Conservation (phyloP, 1,140 invertebrate species). For the Diprion similis region DNA sequence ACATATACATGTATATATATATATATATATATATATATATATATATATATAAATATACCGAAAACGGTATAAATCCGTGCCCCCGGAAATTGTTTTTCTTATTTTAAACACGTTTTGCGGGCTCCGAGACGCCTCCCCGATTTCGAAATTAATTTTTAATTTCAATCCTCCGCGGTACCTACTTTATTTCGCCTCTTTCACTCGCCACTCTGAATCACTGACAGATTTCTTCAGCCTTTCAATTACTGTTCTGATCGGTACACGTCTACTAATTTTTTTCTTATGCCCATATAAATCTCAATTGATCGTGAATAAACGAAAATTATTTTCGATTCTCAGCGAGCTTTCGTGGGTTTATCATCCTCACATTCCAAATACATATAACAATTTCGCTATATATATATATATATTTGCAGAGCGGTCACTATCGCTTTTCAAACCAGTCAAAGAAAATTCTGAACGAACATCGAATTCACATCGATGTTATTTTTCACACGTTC, state of each 20-base stretch:
- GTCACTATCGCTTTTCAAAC: background rate
- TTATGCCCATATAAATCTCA: no score
- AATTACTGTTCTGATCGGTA: no score
- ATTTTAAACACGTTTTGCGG: background rate
- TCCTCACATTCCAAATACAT: no score
- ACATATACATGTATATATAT: background rate
- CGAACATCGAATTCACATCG: background rate
- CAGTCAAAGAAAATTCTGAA: background rate
- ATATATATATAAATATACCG: background rate
- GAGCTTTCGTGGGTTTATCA: no score
- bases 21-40: background rate
- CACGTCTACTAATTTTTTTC: no score
- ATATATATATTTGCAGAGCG: no score
- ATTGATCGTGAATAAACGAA: no score
- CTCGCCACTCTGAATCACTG: background rate
- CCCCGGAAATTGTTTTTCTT: background rate
- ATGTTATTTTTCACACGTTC: constrained; percentile 1
- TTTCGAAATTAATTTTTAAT: background rate
- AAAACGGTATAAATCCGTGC: background rate
- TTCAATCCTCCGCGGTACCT: background rate
- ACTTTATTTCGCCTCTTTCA: background rate
- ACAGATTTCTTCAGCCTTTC: no score
- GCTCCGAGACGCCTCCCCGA: background rate
- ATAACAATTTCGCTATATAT: no score
- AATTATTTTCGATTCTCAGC: no score